These are phyloP conservation scores for Pachypanchax playfairii DNA, from an alignment of 2,113 vertebrate species.

Conservation along the genomic window DNA sequence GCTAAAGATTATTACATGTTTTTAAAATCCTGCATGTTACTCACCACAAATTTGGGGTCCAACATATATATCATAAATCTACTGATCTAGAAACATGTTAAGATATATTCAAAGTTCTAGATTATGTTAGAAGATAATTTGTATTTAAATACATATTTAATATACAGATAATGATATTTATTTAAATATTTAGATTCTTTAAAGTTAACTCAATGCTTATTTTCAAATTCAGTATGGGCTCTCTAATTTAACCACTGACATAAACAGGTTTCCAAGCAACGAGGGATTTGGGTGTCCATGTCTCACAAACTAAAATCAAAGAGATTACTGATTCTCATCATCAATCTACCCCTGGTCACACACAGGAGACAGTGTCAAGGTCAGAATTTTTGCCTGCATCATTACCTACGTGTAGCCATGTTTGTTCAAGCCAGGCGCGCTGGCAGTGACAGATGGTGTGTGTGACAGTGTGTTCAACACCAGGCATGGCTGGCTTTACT, in stretches of 20 bases:
- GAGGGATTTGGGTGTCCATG: slow-evolving; percentile 53
- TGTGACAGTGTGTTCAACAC: slow-evolving; percentile 71
- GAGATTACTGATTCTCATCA: slow-evolving; percentile 64
- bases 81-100: neutral
- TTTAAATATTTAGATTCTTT: too few relatives aligned
- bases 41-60: too few relatives aligned
- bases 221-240: too few relatives aligned
- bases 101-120: too few relatives aligned
- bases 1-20: too few relatives aligned
- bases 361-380: slow-evolving; percentile 77
- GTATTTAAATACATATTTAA: too few relatives aligned
- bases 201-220: too few relatives aligned
- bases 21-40: too few relatives aligned
- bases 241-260: slow-evolving; percentile 48
- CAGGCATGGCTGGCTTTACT: slow-evolving; percentile 55
- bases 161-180: too few relatives aligned
- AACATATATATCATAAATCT: too few relatives aligned
- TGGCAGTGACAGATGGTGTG: slow-evolving; percentile 77
- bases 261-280: slow-evolving; percentile 78
- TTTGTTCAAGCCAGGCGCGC: slow-evolving; percentile 74
- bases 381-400: slow-evolving; percentile 77
- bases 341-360: slow-evolving; percentile 76
- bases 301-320: slow-evolving; percentile 67
- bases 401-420: slow-evolving; percentile 78
- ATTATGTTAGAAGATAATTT: too few relatives aligned